Percentiles rank a stretch among this genome's conserved stretches.
phyloP scores from a whole-genome alignment of 2,888 invertebrate genomes.

The Luperina testacea region DNA sequence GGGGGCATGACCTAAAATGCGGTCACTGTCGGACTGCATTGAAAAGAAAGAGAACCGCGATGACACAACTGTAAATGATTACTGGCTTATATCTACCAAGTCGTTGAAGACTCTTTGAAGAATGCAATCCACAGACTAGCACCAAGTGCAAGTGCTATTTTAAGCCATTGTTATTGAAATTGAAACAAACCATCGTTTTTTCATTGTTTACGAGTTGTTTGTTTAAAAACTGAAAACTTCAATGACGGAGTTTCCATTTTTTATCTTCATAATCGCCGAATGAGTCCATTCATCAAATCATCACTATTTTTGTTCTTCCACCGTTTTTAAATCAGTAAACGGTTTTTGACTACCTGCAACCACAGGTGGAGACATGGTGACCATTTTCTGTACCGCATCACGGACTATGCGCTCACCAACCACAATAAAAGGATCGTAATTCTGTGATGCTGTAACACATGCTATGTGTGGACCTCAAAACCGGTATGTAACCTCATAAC shows the following conservation, averaged over 20 bases:
- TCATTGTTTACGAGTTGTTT: not conserved
- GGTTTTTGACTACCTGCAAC: not conserved
- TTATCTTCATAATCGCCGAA: constrained; percentile 4
- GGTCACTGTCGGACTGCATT: too few species aligned
- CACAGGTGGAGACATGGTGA: too few species aligned
- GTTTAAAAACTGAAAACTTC: not conserved
- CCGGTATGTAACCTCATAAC: constrained; percentile 24
- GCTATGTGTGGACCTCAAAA: constrained; percentile 27
- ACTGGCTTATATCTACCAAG: not conserved
- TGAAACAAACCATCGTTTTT: constrained; percentile 20
- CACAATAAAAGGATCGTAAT: not conserved
- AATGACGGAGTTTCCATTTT: not conserved
- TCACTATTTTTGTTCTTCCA: not conserved
- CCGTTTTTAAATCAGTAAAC: not conserved
- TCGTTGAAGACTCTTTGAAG: not conserved
- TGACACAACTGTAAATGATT: not conserved
- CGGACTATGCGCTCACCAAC: constrained; percentile 6
- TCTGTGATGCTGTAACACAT: constrained; percentile 18
- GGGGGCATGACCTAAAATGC: too few species aligned
- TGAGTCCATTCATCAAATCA: not conserved
- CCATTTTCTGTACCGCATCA: not conserved
- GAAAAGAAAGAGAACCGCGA: too few species aligned
- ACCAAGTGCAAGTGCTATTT: not conserved
- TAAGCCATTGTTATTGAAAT: constrained; percentile 2
- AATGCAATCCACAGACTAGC: not conserved